Evolutionary conservation across 2,113 vertebrate species (phyloP).

Genomic region (Alectura lathami): DNA sequence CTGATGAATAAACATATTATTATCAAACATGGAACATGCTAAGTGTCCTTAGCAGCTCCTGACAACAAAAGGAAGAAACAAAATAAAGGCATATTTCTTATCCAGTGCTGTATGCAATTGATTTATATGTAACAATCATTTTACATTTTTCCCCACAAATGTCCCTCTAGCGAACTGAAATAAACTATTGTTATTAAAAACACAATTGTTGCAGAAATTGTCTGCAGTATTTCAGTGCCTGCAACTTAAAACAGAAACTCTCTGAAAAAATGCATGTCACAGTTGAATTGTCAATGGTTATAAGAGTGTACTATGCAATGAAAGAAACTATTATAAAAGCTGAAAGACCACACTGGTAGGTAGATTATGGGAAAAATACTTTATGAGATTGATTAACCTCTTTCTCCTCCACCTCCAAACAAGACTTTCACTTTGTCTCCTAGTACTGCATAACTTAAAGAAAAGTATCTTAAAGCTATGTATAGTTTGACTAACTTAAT

Average conservation of each 20-base stretch:
- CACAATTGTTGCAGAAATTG: not conserved
- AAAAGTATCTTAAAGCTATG: not conserved
- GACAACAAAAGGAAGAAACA: not conserved
- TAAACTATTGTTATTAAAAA: not conserved
- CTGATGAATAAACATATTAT: not conserved
- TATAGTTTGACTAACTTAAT: not conserved
- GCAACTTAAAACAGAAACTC: not conserved
- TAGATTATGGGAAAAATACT: not conserved
- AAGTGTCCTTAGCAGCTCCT: not conserved
- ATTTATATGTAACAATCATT: not conserved
- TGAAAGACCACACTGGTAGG: not conserved
- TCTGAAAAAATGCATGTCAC: not conserved
- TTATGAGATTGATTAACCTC: not conserved
- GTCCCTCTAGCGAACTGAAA: not conserved
- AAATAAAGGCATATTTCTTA: not conserved
- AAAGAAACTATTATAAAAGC: not conserved
- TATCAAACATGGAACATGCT: not conserved
- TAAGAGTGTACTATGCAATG: not conserved
- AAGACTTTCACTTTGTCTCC: not conserved
- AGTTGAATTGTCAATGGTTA: not conserved
- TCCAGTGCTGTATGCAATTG: not conserved
- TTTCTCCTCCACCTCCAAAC: not conserved
- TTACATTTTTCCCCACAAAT: not conserved
- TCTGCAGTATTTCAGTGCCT: not conserved
- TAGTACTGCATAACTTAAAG: not conserved